Base-by-base conservation (phyloP, 2,113 vertebrate genomes). In the Probosciger aterrimus region DNA sequence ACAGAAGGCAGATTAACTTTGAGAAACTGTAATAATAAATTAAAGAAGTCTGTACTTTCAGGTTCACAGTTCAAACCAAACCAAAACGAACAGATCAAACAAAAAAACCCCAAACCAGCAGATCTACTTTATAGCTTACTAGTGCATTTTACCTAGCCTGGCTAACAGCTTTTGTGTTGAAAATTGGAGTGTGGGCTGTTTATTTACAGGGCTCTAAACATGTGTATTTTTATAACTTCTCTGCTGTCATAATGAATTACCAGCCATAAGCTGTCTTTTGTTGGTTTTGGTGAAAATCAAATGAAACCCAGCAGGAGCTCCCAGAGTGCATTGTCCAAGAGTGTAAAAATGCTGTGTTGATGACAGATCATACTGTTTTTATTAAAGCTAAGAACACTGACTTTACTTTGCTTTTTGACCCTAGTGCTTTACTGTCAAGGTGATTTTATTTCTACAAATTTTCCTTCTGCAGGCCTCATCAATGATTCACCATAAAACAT, bases 391-490 rank as follows among this genome's bases (percentile, higher is more conserved):
- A 98, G 98, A 99, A 98, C 97, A 98, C 95, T 98, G 98, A 97
- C 97, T 98, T 98, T 98, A 98, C 98, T 98, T 98, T 98, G 98
- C 98, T 98, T 98, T 98, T 98, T 99, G 99, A 99, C 99, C 98
- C 97, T 86, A 67, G 97, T 97, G 96, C 98, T 98, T 98, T 97
- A 98, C 98, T 97, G 98, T 98, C 98, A 99, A 98, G 98, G 97
- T 98, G 98, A 98, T 98, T 99, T 99, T 98, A 98, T 98, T 99
- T 98, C 96, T 98, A 99, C 99, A 99, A 99, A 99, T 99, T 99
- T 99, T 97, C 94, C 97, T 98, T 98, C 98, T 98, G 91, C 96
- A 96, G 96, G 96, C 98, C 98, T 98, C 97, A 97, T 98, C 97
- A 97, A 93, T 78, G 96, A 98, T 98, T 98, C 97, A 96, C 98